Percentiles rank a stretch among this genome's conserved stretches.
phyloP scores from a whole-genome alignment of 2,113 vertebrate species.

The Leucosticte australis region DNA sequence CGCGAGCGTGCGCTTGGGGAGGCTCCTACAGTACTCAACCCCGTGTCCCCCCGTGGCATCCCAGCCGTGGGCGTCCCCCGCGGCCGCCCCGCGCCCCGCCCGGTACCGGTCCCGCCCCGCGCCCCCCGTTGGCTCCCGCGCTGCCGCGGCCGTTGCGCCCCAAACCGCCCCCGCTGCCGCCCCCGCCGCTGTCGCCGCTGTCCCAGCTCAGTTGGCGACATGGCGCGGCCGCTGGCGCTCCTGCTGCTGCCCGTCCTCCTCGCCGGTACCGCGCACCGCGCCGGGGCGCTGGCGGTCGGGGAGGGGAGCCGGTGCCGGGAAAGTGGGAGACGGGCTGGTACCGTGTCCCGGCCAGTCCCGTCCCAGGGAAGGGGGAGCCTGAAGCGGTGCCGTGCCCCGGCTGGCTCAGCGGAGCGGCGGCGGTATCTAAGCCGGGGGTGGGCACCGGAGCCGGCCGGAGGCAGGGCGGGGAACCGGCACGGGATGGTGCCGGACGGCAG shows the following conservation, averaged over 20 bases:
- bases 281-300: background rate
- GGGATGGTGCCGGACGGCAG: background rate
- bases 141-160: background rate
- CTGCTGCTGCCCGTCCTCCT: background rate
- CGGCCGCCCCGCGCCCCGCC: background rate
- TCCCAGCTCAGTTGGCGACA: background rate
- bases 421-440: background rate
- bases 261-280: background rate
- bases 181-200: background rate
- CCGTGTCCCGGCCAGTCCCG: background rate
- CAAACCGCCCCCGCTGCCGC: background rate
- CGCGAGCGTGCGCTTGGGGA: fast-evolving
- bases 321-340: background rate
- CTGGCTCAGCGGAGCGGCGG: background rate
- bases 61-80: background rate
- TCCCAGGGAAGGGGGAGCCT: background rate
- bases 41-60: fast-evolving
- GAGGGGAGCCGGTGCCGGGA: background rate
- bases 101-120: background rate
- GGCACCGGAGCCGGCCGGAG: background rate
- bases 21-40: fast-evolving
- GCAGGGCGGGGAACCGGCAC: background rate
- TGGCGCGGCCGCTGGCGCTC: background rate
- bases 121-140: background rate
- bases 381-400: background rate